Percentiles rank a stretch among this genome's conserved stretches.
Evolutionary conservation across 2,888 invertebrate species (phyloP).

Genomic region (Epinotia ramella): DNA sequence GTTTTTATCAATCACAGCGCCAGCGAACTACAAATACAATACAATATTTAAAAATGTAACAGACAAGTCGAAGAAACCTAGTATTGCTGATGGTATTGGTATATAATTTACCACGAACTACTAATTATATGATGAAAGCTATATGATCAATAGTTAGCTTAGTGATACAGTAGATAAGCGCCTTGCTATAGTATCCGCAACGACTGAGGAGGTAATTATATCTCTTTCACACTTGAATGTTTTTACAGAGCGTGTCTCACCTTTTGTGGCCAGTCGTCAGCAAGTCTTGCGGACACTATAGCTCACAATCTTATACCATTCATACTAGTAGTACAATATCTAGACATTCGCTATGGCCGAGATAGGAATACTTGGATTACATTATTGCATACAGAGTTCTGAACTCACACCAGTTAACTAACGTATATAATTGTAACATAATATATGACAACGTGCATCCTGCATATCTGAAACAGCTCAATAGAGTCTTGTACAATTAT

Average conservation of each 20-base stretch:
- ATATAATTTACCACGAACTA: slow-evolving; percentile 11
- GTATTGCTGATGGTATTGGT: slow-evolving; percentile 17
- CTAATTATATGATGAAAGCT: slow-evolving; percentile 11
- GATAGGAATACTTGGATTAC: slow-evolving; percentile 37
- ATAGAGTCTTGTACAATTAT: slow-evolving; percentile 48
- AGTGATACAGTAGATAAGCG: slow-evolving; percentile 28
- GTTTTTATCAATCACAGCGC: not conserved
- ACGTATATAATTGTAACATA: slow-evolving; percentile 50
- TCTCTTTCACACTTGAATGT: not conserved
- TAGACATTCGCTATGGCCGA: slow-evolving; percentile 42
- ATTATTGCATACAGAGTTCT: slow-evolving; percentile 39
- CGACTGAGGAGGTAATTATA: not conserved
- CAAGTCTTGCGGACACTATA: not conserved
- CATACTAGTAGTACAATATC: slow-evolving; percentile 30
- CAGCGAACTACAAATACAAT: slow-evolving; percentile 11
- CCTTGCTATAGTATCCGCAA: slow-evolving; percentile 16
- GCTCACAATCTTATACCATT: slow-evolving; percentile 18
- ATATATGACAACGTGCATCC: slow-evolving; percentile 58
- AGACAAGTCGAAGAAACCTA: slow-evolving; percentile 7
- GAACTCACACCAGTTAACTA: slow-evolving; percentile 39
- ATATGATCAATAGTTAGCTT: slow-evolving; percentile 18
- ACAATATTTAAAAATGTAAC: slow-evolving; percentile 6
- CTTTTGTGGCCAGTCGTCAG: not conserved
- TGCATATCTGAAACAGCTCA: slow-evolving; percentile 43
- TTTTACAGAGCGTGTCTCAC: not conserved